phyloP scores from a whole-genome alignment of 2,888 invertebrate genomes.

The Blastobasis adustella region DNA sequence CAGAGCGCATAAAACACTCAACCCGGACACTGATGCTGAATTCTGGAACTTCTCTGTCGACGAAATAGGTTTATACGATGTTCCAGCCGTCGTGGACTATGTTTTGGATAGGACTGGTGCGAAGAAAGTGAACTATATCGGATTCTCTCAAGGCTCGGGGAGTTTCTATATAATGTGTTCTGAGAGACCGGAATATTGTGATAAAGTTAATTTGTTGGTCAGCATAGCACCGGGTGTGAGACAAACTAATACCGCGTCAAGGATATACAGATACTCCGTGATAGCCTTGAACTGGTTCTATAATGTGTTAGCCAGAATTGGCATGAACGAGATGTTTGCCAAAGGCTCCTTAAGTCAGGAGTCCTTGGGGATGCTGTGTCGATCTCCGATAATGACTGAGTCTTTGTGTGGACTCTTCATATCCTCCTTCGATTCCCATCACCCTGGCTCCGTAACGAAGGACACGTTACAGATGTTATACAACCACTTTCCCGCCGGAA shows the following conservation, averaged over 20 bases:
- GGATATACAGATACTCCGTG: conserved; percentile 20
- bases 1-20: conserved; percentile 52
- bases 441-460: conserved; percentile 40
- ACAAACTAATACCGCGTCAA: conserved; percentile 54
- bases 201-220: conserved; percentile 75
- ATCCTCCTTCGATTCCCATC: conserved; percentile 31
- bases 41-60: conserved; percentile 82
- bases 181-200: conserved; percentile 77
- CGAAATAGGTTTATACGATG: conserved; percentile 83
- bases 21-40: conserved; percentile 28
- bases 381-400: conserved; percentile 25
- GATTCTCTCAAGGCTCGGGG: conserved; percentile 85
- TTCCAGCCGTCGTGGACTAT: conserved; percentile 76
- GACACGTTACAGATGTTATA: conserved; percentile 31
- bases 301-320: conserved; percentile 20
- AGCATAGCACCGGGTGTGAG: conserved; percentile 77
- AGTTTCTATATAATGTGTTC: conserved; percentile 79
- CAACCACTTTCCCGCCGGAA: conserved; percentile 47
- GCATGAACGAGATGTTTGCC: conserved; percentile 36
- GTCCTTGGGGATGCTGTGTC: conserved; percentile 40
- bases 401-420: conserved; percentile 25
- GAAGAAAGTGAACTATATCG: conserved; percentile 65
- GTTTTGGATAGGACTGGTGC: conserved; percentile 34
- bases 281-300: conserved; percentile 21
- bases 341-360: conserved; percentile 38